Evolutionary conservation across 2,888 invertebrate genomes (phyloP), one percentile per base, ranked within the genome.

Genomic region (Mystacides longicornis): DNA sequence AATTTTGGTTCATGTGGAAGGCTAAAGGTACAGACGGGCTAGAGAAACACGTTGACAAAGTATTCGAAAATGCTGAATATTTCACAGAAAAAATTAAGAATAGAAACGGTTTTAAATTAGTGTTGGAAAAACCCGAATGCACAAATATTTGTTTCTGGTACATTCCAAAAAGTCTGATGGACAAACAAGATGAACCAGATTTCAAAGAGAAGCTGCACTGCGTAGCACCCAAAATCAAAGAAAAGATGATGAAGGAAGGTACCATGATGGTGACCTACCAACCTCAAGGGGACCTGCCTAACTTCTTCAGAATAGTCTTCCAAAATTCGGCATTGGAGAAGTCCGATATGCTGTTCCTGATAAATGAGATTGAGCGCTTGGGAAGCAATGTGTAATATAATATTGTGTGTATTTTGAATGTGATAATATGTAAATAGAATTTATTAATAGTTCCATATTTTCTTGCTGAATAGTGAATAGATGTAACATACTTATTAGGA

Each of bases 1-100:
- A 98, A 71, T 89, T 97, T 69, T 98, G 97, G 97, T 87, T 94
- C 67, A 94, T 95, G 93, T 97, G 97, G 97, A 92, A 95, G 67
- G 93, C 96, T 3, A 96, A 96, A 71, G 91, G 92, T 1, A 85
- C 83, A 0, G 73, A 74, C 47, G 93, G 92, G 0, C 78, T 92
- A 23, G 87, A 87, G 64, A 79, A 80, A 53, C 92, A 92, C 66
- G 79, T 93, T 21, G 85, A 93, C 63, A 82, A 81, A 56, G 77
- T 91, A 0, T 90, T 92, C 66, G 83, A 86, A 56, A 84, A 87
- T 66, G 82, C 90, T 0, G 78, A 79, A 59, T 87, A 80, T 67
- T 89, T 91, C 67, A 77, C 83, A 1, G 77, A 82, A 43, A 76
- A 81, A 55, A 81, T 92, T 22, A 78, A 79, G 51, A 73, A 80